Evolutionary conservation across 2,797 vertebrate species (phyloP).

Genomic region (Cephalopachus bancanus): DNA sequence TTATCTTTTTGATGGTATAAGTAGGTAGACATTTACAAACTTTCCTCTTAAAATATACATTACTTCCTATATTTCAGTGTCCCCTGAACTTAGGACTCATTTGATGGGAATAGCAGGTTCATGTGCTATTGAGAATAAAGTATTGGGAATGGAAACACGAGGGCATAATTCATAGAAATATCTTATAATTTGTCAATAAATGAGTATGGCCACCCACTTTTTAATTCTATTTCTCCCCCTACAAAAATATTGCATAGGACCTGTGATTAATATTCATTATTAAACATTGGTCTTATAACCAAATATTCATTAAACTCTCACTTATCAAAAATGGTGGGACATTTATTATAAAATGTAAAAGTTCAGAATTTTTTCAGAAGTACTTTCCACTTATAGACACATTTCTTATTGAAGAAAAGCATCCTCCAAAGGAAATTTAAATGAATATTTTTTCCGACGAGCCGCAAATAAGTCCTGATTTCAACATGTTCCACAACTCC

Average conservation of each 20-base stretch:
- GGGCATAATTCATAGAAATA: neutral
- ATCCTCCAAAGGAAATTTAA: constrained; percentile 30
- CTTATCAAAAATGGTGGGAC: neutral
- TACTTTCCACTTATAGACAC: neutral
- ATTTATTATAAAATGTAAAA: constrained; percentile 8
- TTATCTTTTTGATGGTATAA: neutral
- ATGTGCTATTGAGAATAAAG: neutral
- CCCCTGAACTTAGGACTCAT: neutral
- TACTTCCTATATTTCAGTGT: neutral
- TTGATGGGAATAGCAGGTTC: neutral
- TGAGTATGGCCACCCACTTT: neutral
- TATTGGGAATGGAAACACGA: neutral
- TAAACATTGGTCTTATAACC: neutral
- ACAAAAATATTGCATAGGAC: neutral
- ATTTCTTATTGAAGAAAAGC: constrained; percentile 56
- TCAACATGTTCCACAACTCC: constrained; percentile 11
- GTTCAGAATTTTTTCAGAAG: constrained; percentile 10
- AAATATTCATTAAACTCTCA: constrained; percentile 36
- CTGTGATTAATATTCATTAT: neutral
- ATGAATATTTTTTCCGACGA: constrained; percentile 25
- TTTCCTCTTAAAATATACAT: constrained; percentile 2
- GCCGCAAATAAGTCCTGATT: constrained; percentile 48
- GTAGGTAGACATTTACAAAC: neutral
- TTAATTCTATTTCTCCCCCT: neutral
- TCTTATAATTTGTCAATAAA: neutral